Percentiles rank a stretch among this genome's conserved stretches.
Conservation (phyloP, 2,888 invertebrate species). For the Rotaria socialis region DNA sequence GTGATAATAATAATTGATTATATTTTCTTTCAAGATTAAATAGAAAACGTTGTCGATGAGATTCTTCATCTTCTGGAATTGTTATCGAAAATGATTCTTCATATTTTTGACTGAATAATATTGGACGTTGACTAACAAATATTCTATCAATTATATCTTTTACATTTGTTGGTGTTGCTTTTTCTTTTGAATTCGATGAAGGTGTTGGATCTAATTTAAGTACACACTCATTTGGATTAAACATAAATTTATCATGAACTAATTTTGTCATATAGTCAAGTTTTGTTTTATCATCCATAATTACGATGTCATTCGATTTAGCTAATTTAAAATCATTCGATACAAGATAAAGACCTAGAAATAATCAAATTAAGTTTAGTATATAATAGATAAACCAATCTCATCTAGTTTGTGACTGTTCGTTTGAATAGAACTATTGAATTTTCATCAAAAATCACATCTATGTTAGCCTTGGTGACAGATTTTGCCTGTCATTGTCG, state of each 20-base stretch:
- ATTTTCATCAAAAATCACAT: too few relatives aligned
- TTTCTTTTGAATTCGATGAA: background rate
- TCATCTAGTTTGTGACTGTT: too few relatives aligned
- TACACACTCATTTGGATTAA: slow-evolving; percentile 44
- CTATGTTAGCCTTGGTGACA: too few relatives aligned
- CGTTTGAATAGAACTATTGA: too few relatives aligned
- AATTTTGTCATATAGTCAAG: slow-evolving; percentile 44
- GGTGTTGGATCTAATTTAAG: slow-evolving; percentile 37
- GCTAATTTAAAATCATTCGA: slow-evolving; percentile 45
- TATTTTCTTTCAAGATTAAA: slow-evolving; percentile 44
- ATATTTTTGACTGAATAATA: slow-evolving; percentile 45
- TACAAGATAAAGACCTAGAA: slow-evolving; percentile 40
- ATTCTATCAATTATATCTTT: slow-evolving; percentile 45
- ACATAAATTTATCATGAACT: slow-evolving; percentile 44
- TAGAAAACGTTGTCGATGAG: slow-evolving; percentile 42
- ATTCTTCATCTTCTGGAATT: slow-evolving; percentile 46
- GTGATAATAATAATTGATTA: slow-evolving; percentile 44
- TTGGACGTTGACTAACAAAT: slow-evolving; percentile 43
- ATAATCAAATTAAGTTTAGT: too few relatives aligned
- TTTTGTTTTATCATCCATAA: slow-evolving; percentile 43
- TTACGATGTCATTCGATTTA: slow-evolving; percentile 42
- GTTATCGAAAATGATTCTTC: slow-evolving; percentile 44
- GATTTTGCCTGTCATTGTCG: too few relatives aligned
- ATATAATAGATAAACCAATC: too few relatives aligned
- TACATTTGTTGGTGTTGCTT: background rate